Percentiles rank a stretch among this genome's conserved stretches.
phyloP scores from a whole-genome alignment of 2,888 invertebrate genomes.

The Belgica antarctica region DNA sequence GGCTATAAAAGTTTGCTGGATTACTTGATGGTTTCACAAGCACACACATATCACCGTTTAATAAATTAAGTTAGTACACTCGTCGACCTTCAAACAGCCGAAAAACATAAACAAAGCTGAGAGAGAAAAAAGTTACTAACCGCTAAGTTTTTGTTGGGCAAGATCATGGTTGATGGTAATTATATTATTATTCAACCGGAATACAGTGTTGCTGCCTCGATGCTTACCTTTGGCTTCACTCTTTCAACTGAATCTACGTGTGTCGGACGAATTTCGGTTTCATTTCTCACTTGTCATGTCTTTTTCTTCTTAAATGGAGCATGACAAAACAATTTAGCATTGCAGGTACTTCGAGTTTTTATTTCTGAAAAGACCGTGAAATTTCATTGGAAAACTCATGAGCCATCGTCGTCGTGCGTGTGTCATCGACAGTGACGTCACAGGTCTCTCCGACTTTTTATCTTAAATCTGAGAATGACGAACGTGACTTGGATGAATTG shows the following conservation, averaged over 20 bases:
- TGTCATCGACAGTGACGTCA: too few relatives aligned
- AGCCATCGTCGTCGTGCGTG: too few relatives aligned
- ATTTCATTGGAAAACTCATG: neutral
- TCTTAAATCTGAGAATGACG: too few relatives aligned
- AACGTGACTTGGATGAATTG: too few relatives aligned
- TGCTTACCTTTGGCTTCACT: neutral
- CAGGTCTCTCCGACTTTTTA: too few relatives aligned
- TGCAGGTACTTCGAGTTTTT: neutral
- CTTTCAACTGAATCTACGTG: neutral
- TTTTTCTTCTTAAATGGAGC: conserved; percentile 15
- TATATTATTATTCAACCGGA: conserved; percentile 32
- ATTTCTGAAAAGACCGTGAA: conserved; percentile 33
- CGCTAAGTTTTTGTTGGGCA: conserved; percentile 24
- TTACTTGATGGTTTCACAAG: neutral
- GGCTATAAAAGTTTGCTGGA: neutral
- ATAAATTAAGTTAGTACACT: neutral
- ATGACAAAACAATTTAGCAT: too few relatives aligned
- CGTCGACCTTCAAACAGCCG: neutral
- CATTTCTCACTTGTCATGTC: neutral
- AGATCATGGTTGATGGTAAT: conserved; percentile 37
- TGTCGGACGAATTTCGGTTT: neutral
- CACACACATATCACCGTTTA: neutral
- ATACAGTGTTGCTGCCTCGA: neutral
- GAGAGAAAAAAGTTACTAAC: conserved; percentile 1
- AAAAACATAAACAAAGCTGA: neutral